Evolutionary conservation across 2,113 vertebrate genomes (phyloP).

Genomic region (Parus major): DNA sequence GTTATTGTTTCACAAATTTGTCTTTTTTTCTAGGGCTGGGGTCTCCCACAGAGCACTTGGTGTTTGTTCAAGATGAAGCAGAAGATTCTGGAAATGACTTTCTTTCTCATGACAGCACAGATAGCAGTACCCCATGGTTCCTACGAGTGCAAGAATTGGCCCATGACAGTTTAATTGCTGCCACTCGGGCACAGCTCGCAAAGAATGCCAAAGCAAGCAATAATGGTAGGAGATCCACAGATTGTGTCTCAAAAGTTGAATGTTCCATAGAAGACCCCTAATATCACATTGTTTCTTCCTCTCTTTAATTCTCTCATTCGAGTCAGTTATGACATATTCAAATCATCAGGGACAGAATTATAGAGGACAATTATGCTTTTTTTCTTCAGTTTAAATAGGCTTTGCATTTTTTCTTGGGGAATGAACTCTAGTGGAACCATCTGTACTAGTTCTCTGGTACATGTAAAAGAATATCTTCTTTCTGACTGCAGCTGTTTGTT

Average conservation of each 20-base stretch:
- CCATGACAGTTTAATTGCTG: constrained; percentile 96
- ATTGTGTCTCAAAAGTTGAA: background rate
- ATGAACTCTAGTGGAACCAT: background rate
- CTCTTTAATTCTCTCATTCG: background rate
- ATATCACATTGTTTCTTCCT: background rate
- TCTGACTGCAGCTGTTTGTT: background rate
- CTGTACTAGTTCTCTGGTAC: background rate
- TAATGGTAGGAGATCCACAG: constrained; percentile 78
- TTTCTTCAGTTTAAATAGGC: background rate
- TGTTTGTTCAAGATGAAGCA: constrained; percentile 90
- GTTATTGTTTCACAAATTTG: background rate
- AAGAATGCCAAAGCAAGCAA: constrained; percentile 89
- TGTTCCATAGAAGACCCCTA: background rate
- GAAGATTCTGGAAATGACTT: constrained; percentile 88
- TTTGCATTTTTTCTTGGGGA: background rate
- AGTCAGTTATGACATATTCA: background rate
- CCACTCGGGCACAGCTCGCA: constrained; percentile 93
- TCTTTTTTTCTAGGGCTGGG: constrained; percentile 79
- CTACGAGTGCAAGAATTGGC: constrained; percentile 95
- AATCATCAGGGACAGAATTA: background rate
- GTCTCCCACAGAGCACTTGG: constrained; percentile 89
- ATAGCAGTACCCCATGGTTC: constrained; percentile 94
- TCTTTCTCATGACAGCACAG: constrained; percentile 84
- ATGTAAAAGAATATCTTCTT: background rate
- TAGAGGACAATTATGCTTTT: background rate